Evolutionary conservation across 2,113 vertebrate species (phyloP).

Genomic region (Peromyscus polionotus): DNA sequence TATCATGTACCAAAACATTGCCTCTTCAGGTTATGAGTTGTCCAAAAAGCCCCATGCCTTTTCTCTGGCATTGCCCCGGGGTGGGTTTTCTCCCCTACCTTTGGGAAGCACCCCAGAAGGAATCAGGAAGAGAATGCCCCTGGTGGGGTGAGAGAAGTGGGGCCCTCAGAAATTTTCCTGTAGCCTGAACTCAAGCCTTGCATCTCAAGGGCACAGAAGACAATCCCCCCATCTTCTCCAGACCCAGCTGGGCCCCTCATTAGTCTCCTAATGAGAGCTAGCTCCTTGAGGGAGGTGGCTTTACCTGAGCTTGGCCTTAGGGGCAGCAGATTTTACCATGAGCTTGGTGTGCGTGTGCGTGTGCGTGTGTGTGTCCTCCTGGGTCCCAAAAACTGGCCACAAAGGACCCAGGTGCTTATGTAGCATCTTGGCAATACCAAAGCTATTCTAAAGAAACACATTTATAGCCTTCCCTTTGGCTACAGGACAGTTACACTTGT

Average conservation of each 20-base stretch:
- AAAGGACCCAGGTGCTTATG: background rate
- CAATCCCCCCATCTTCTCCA: background rate
- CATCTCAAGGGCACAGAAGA: background rate
- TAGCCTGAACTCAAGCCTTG: background rate
- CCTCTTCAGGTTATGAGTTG: background rate
- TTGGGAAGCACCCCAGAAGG: background rate
- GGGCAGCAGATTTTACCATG: background rate
- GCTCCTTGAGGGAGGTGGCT: background rate
- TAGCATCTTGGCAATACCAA: background rate
- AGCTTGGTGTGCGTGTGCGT: background rate
- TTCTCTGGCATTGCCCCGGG: background rate
- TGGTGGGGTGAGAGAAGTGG: background rate
- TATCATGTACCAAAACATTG: background rate
- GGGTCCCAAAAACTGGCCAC: background rate
- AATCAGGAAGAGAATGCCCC: background rate
- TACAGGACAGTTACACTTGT: background rate
- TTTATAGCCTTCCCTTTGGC: background rate
- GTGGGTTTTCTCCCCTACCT: background rate
- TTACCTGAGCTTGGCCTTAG: background rate
- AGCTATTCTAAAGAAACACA: background rate
- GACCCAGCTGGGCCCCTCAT: rapidly evolving
- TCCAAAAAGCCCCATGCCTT: background rate
- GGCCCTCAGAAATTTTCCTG: background rate
- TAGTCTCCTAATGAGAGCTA: background rate
- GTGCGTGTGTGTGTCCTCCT: background rate